Percentiles rank a stretch among this genome's conserved stretches.
Evolutionary conservation across 2,888 invertebrate genomes (phyloP).

Genomic region (Digitonthophagus gazella): DNA sequence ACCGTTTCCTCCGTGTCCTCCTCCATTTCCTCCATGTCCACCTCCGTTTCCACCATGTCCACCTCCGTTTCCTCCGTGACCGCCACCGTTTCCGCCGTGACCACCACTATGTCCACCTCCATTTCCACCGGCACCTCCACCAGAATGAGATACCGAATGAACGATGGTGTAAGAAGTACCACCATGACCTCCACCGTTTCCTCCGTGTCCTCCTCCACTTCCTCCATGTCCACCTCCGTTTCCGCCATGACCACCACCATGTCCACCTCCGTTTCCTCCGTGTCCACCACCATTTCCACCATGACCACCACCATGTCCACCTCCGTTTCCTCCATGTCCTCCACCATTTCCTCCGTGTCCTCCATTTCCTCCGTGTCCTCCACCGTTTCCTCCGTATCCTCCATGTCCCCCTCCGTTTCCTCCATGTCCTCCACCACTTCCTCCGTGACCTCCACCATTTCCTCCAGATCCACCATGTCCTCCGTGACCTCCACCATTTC

Average conservation of each 20-base stretch:
- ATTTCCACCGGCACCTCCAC: background rate
- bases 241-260: background rate
- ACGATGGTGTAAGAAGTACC: constrained; percentile 18
- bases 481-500: too few relatives aligned
- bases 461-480: background rate
- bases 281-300: constrained; percentile 11
- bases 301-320: background rate
- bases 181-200: background rate
- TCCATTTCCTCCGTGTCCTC: constrained; percentile 6
- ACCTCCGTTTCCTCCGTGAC: background rate
- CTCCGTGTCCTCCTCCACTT: too few relatives aligned
- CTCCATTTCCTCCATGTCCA: constrained; percentile 9
- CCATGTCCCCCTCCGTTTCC: constrained; percentile 6
- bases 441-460: constrained; percentile 8
- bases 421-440: background rate
- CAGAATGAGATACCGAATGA: constrained; percentile 16
- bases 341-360: background rate
- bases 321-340: too few relatives aligned
- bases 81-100: background rate
- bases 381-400: constrained; percentile 4
- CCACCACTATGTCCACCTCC: constrained; percentile 5
- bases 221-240: constrained; percentile 7
- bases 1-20: too few relatives aligned
- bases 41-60: constrained; percentile 1
- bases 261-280: background rate